A percentile compares a stretch with the other conserved stretches of the same genome.
Evolutionary conservation across 2,113 vertebrate species (phyloP).

Genomic region (Gadus chalcogrammus): DNA sequence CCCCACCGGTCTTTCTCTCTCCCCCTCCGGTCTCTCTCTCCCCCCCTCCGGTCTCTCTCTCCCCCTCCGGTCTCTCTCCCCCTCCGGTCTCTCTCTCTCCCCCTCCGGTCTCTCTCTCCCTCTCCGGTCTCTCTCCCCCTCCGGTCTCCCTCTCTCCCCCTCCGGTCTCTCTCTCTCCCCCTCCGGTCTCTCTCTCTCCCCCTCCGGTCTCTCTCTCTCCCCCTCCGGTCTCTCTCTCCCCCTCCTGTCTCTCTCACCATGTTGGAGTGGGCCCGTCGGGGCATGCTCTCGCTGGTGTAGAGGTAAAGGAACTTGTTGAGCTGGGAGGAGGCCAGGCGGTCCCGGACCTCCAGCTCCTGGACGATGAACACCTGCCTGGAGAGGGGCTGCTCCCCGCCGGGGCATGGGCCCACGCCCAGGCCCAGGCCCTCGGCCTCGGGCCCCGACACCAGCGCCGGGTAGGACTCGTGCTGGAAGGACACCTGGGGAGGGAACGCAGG

Average conservation of each 20-base stretch:
- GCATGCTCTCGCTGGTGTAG: conserved; percentile 90
- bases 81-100: too few species aligned
- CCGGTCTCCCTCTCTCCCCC: too few species aligned
- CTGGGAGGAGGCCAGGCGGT: conserved; percentile 85
- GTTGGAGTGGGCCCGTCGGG: conserved; percentile 86
- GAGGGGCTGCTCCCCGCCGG: conserved; percentile 76
- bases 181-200: too few species aligned
- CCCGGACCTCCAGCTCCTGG: conserved; percentile 88
- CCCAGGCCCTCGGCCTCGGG: conserved; percentile 54
- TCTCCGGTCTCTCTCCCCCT: too few species aligned
- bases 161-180: too few species aligned
- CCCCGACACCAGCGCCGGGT: conserved; percentile 48
- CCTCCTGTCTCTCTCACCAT: conserved; percentile 72
- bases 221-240: too few species aligned
- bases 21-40: too few species aligned
- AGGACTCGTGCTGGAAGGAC: conserved; percentile 89
- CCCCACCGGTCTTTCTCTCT: conserved; percentile 60
- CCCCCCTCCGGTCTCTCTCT: too few species aligned
- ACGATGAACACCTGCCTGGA: conserved; percentile 91
- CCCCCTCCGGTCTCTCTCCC: too few species aligned
- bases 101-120: too few species aligned
- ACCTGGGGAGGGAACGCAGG: conserved; percentile 69
- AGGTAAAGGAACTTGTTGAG: conserved; percentile 93
- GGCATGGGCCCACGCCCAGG: conserved; percentile 20
- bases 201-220: too few species aligned